phyloP scores from a whole-genome alignment of 2,888 invertebrate genomes.

The Electrophaes corylata region DNA sequence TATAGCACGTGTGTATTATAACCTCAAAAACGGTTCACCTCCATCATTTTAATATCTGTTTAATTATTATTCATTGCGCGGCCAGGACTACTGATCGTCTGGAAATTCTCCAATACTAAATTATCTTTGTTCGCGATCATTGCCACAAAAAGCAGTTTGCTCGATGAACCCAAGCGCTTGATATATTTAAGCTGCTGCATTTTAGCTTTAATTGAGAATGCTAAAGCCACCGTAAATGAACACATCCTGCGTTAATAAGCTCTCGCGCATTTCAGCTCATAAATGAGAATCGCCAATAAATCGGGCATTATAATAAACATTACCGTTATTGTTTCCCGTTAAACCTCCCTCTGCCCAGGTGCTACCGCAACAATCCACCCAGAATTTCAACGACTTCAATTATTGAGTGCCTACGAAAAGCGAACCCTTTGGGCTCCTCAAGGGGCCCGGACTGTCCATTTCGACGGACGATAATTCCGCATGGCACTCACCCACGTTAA shows the following conservation, averaged over 20 bases:
- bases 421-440: constrained; percentile 77
- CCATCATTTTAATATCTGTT: constrained; percentile 68
- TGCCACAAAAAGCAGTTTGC: constrained; percentile 54
- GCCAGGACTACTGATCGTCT: constrained; percentile 48
- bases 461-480: constrained; percentile 70
- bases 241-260: constrained; percentile 70
- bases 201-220: constrained; percentile 80
- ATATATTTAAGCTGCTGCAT: constrained; percentile 66
- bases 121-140: constrained; percentile 53
- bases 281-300: constrained; percentile 81
- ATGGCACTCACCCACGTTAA: constrained; percentile 66
- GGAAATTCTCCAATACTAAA: constrained; percentile 52
- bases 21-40: constrained; percentile 62
- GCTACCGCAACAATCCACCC: constrained; percentile 74
- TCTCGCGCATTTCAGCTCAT: constrained; percentile 62
- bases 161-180: constrained; percentile 48
- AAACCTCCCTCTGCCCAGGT: constrained; percentile 62
- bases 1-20: constrained; percentile 64
- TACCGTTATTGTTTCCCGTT: constrained; percentile 79
- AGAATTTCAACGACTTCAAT: constrained; percentile 83
- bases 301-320: constrained; percentile 81
- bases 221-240: constrained; percentile 73
- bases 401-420: constrained; percentile 80
- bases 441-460: constrained; percentile 79
- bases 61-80: constrained; percentile 68